Base-by-base conservation (phyloP, 2,113 vertebrate genomes). In the Clarias batrachus region DNA sequence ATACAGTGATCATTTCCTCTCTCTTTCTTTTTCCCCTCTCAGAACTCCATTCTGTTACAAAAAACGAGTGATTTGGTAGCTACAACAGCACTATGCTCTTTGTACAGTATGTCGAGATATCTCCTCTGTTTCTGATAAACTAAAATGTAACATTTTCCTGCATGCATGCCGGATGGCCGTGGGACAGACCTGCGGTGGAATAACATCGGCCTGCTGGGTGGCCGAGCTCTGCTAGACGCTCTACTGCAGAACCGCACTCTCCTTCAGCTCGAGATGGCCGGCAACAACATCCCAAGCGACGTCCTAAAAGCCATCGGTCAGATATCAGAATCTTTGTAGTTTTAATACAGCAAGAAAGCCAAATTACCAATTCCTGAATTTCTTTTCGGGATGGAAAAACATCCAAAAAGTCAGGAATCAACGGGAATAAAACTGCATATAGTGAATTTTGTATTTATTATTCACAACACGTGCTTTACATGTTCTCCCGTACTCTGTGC, bases 171-270 rank as follows among this genome's bases (percentile, higher is more conserved):
- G 27, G 73, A 19, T 80, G 70, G 77, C 4, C 79, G 63, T 27
- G 83, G 30, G 23, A n/a, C 76, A 99, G 98, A 99, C 92, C 90
- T 99, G 68, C 95, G 98, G 81, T 99, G 98, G 98, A 99, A 99
- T 93, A 98, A 96, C 85, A 88, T 98, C 0, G 98, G 98, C 12
- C 95, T 99, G 62, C 92, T 99, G 91, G 98, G 98, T 0, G 97
- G 98, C 60, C 94, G 97, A 76, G 94, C 96, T 63, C 87, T 99
- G 86, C 91, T 96, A 83, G 96, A 94, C 87, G 96, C 95, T 76
- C 90, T 99, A 87, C 95, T 95, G 89, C 95, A 94, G 89, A 99
- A 98, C 94, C 96, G 89, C 86, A 93, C 93, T 10, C 86, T 99
- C 56, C 87, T 94, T 87, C 95, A 93, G 87, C 93, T 99, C 86